Evolutionary conservation across 2,797 vertebrate genomes (phyloP), one percentile per base, ranked within the genome.

Genomic region (Scolopax bukidnonensis): DNA sequence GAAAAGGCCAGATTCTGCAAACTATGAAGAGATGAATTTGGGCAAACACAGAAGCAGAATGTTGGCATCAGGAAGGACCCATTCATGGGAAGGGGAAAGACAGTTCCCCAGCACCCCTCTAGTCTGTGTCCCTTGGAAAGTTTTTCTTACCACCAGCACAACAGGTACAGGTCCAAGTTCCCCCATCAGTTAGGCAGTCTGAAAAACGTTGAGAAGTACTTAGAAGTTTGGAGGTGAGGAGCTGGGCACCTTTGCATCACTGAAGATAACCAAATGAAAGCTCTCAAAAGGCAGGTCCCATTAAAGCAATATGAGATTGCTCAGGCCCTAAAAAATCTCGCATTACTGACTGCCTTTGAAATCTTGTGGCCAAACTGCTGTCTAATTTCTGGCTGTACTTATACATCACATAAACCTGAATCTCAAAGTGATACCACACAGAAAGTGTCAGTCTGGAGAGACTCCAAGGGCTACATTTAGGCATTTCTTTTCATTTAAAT

Each of bases 401-500:
- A 73, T 21, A 67, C 14, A 75, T 81, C 48, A 68, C 5, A 32
- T 60, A 93, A 88, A 80, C 69, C n/a, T 75, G 64, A 43, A 84
- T 79, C 80, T 56, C 69, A 87, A 43, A 93, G 82, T 51, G 16
- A 87, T 84, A 68, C 41, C 69, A 79, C 54, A 59, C 30, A 84
- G 77, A 73, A 90, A 93, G 51, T 28, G 36, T 87, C 70, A 56
- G 63, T 59, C 73, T 95, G 88, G 67, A 54, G 33, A 84, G 54
- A 65, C 30, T 96, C 82, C 91, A 94, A 83, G 18, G 69, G 65
- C 41, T 57, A 86, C 53, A 89, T 91, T 91, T 83, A 90, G 57
- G 53, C 41, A 75, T 93, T 95, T 89, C 41, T 91, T 68, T 89
- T 84, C 41, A 68, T 86, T 95, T 88, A 91, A 95, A 71, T 91